These are phyloP conservation scores for Pionites leucogaster DNA, from an alignment of 2,113 vertebrate genomes.

Conservation along the genomic window DNA sequence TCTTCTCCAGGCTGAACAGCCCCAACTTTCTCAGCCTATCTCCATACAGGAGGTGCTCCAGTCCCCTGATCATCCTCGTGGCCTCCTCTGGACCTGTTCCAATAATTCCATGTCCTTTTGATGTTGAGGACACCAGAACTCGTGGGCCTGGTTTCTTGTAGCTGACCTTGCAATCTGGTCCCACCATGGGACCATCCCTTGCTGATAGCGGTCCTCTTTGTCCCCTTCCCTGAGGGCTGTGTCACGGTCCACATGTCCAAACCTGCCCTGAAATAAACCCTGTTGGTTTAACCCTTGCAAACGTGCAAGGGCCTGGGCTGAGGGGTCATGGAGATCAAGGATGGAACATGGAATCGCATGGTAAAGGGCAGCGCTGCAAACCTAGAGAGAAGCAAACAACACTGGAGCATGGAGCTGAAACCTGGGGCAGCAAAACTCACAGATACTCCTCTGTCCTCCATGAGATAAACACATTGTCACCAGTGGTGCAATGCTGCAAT, in stretches of 20 bases:
- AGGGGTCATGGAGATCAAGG: neutral
- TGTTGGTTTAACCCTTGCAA: neutral
- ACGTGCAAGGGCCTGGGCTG: neutral
- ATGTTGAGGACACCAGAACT: no score
- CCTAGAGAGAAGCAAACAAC: neutral
- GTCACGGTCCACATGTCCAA: neutral
- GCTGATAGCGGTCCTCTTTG: neutral
- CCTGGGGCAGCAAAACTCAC: neutral
- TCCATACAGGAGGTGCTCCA: no score
- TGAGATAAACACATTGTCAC: neutral
- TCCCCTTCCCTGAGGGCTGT: neutral
- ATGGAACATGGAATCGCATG: neutral
- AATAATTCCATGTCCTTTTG: no score
- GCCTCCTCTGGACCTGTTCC: no score
- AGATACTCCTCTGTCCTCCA: neutral
- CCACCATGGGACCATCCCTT: neutral
- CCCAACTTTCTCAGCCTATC: no score
- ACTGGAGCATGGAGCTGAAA: neutral
- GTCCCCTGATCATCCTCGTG: no score
- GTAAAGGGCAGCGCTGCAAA: neutral
- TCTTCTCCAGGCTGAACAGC: no score
- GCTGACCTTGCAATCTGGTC: neutral
- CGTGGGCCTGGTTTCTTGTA: neutral
- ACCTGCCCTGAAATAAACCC: neutral
- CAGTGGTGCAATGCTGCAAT: slow-evolving; percentile 13